Evolutionary conservation across 2,113 vertebrate species (phyloP).

Genomic region (Catharus minimus): DNA sequence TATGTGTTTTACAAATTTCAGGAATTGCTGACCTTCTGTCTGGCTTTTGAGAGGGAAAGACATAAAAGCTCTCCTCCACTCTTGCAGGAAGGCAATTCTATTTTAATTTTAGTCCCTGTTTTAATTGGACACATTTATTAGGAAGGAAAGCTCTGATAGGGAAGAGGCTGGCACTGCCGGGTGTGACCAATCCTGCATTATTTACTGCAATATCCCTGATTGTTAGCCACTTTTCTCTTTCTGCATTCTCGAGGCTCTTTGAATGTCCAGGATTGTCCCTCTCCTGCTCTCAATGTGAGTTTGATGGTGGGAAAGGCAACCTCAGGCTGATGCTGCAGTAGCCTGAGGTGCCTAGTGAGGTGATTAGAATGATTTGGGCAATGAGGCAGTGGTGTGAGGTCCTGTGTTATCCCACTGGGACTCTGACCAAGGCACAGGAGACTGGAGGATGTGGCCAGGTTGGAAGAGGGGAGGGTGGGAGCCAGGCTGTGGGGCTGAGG

Average conservation of each 20-base stretch:
- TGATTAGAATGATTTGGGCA: not conserved
- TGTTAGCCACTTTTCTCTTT: not conserved
- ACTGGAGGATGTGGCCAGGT: not conserved
- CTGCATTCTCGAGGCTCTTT: not conserved
- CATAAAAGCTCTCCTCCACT: not conserved
- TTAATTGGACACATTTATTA: not conserved
- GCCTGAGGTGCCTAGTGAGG: not conserved
- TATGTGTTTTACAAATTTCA: not conserved
- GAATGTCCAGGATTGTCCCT: not conserved
- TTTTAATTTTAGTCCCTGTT: not conserved
- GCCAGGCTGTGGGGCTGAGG: not conserved
- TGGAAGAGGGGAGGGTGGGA: not conserved
- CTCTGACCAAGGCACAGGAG: accelerated
- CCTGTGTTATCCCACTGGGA: not conserved
- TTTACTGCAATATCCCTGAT: not conserved
- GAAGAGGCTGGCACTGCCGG: not conserved
- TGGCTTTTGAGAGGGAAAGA: not conserved
- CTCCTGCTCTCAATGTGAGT: not conserved
- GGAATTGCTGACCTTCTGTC: not conserved
- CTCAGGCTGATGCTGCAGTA: too few relatives aligned
- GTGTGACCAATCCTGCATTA: not conserved
- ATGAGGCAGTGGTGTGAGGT: not conserved
- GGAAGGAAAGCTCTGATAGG: not conserved
- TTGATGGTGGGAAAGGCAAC: not conserved
- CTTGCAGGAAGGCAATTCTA: not conserved